Evolutionary conservation across 1,140 invertebrate genomes (phyloP), one percentile per base, ranked within the genome.

Genomic region (Caenorhabditis briggsae): DNA sequence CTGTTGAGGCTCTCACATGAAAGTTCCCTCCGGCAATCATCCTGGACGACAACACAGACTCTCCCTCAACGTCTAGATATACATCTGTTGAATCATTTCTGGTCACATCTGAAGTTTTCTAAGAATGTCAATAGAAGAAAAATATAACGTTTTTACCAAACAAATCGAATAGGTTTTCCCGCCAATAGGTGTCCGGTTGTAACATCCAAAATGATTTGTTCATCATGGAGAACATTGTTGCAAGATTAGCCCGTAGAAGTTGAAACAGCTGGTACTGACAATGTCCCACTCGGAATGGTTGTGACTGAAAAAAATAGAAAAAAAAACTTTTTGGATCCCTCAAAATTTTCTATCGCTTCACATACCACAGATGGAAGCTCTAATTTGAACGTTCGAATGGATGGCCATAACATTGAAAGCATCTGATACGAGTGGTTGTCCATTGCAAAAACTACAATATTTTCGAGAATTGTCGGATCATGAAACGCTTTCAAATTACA

Each of bases 401-500:
- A 41, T 14, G 70, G 70, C 70, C 70, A 78, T 11, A 78, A 23
- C 70, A 78, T 50, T 11, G 18, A 23, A 14, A 78, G 46, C 46
- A 78, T 78, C 53, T 78, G 70, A 50, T 78, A 78, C 20, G 70
- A 78, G 50, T 50, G 70, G 12, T 78, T 78, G 23, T 78, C 70
- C 70, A 78, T 78, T 11, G 70, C 70, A 23, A 78, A 78, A 9
- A 78, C 70, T 0, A 78, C 70, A 23, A 78, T 78, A 23, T 78
- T 78, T 20, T 78, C 70, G 5, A 78, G n/a, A 78, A 78, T 78
- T 11, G 70, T 23, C 20, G 70, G 70, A 78, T 78, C 70, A 23
- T 78, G 70, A 50, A 78, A 78, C 46, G 70, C 70, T 78, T 78
- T 78, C 70, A 78, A 23, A n/a, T 78, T 78, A 78, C 70, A 78